Base-by-base conservation (phyloP, 1,140 invertebrate genomes). In the Drosophila tropicalis region DNA sequence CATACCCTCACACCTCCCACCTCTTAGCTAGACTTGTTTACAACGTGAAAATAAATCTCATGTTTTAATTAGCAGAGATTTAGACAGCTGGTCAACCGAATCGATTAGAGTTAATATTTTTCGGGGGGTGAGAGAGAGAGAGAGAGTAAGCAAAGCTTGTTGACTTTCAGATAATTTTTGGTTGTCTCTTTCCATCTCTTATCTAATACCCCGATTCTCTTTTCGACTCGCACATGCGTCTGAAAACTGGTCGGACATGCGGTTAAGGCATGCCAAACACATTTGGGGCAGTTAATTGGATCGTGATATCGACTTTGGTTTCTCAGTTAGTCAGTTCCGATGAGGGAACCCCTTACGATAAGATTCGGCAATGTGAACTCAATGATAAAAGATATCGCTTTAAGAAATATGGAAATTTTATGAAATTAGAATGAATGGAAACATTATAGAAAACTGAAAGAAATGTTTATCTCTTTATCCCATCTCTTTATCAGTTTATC, bases 51-150 rank as follows among this genome's bases (percentile, higher is more conserved):
- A 51, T 51, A 51, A 51, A 22, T 51, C 44, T 51, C 44, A 51
- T 22, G 44, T 51, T 51, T 51, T 51, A 51, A 51, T 51, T 51
- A 51, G 44, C 44, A 51, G 17, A 51, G 44, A 51, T 51, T 51
- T 51, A 51, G 44, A 51, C 44, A 51, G 44, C 44, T 51, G 44
- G 44, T 51, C 44, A 51, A 51, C 44, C 44, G 19, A 51, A 51
- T 51, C 44, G 44, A 51, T 51, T 51, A 51, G 44, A 51, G 9
- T 51, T 51, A 51, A 51, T 51, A 22, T 47, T 47, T 51, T 47
- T 51, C 1, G 19, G 17, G 17, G 3, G 44, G 17, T 3, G 22
- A 3, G 3, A 1, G 19, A 22, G 19, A 22, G 17, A 22, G 17
- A 51, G 44, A 12, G 17, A 22, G 17, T 3, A 19, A 22, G 44